Evolutionary conservation across 2,113 vertebrate species (phyloP).

Genomic region (Globicephala melas): DNA sequence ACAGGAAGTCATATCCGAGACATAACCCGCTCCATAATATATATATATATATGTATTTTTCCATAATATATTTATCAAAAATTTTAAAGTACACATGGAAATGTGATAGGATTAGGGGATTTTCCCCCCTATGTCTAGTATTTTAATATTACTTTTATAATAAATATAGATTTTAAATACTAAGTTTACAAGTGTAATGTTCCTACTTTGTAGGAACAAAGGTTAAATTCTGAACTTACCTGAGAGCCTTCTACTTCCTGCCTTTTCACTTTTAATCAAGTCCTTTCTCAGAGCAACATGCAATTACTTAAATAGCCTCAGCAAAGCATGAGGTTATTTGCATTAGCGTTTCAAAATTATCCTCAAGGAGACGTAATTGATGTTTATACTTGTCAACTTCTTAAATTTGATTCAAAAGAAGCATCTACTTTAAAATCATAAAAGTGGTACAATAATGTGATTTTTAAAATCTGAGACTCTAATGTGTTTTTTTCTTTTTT

Average conservation of each 20-base stretch:
- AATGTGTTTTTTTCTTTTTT: not conserved
- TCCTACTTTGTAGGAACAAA: not conserved
- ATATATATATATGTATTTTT: not conserved
- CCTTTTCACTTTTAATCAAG: not conserved
- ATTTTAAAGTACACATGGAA: not conserved
- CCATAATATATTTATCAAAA: not conserved
- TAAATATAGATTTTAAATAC: not conserved
- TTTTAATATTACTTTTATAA: not conserved
- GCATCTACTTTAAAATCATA: conserved; percentile 30
- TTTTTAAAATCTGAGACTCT: conserved; percentile 5
- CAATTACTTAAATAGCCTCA: not conserved
- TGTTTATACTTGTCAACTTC: not conserved
- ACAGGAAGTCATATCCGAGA: not conserved
- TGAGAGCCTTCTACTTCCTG: not conserved
- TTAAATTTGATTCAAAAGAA: conserved; percentile 11
- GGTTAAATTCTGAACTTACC: not conserved
- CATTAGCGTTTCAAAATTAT: not conserved
- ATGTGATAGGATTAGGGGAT: not conserved
- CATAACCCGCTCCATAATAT: not conserved
- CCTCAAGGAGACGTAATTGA: not conserved
- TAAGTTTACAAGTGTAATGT: not conserved
- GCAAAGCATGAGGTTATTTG: not conserved
- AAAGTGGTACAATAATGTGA: not conserved
- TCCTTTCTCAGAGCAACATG: not conserved
- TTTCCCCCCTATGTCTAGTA: not conserved